Conservation (phyloP, 30 jellyfish, hydroid and myxozoan genomes). For the Turritopsis dohrnii region DNA sequence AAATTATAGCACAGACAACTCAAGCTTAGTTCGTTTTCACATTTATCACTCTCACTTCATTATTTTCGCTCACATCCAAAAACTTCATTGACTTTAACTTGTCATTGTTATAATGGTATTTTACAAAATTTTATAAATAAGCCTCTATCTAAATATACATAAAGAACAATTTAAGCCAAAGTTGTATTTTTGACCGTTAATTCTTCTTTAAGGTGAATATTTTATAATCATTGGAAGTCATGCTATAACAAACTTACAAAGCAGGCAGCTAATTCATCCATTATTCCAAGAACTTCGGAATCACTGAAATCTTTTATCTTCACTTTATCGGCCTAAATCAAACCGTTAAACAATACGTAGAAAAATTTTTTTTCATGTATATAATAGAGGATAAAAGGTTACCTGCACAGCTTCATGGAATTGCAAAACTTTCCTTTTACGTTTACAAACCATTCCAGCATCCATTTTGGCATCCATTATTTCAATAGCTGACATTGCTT, state of each 20-base stretch:
- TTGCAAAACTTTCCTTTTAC: constrained; percentile 51
- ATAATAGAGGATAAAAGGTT: not conserved
- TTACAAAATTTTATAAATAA: too few relatives aligned
- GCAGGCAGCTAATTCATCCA: constrained; percentile 77
- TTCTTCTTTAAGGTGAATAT: too few relatives aligned
- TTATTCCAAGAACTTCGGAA: constrained; percentile 64
- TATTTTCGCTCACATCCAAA: too few relatives aligned
- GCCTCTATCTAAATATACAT: too few relatives aligned
- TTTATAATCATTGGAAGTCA: not conserved
- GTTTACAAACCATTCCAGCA: constrained; percentile 86
- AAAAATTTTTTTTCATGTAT: not conserved
- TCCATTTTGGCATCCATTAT: constrained; percentile 96
- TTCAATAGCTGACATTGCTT: constrained; percentile 95
- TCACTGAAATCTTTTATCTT: constrained; percentile 57
- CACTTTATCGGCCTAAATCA: constrained; percentile 40
- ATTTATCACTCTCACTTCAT: too few relatives aligned
- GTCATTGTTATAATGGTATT: too few relatives aligned
- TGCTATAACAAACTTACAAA: constrained; percentile 32
- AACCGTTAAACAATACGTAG: not conserved
- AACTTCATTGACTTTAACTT: too few relatives aligned
- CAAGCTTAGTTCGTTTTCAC: too few relatives aligned
- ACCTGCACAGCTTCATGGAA: constrained; percentile 39
- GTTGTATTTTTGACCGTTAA: too few relatives aligned
- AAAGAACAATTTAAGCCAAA: too few relatives aligned
- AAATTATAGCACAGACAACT: too few relatives aligned